Evolutionary conservation across 2,113 vertebrate genomes (phyloP).

Genomic region (Gracilinanus agilis): DNA sequence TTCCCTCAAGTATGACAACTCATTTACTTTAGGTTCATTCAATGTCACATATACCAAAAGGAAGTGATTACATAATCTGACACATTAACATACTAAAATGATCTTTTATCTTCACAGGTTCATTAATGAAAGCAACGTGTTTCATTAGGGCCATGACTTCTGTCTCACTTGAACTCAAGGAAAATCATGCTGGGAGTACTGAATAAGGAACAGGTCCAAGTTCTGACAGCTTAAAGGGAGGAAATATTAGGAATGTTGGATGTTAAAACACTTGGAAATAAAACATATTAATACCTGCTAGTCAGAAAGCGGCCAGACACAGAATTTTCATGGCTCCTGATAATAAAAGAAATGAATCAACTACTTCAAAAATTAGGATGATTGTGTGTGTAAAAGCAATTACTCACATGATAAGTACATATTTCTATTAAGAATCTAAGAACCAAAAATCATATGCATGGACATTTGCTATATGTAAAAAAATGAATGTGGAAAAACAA

Average conservation of each 20-base stretch:
- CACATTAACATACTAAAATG: not conserved
- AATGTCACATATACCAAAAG: not conserved
- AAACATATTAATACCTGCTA: not conserved
- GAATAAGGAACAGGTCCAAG: not conserved
- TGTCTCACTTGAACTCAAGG: not conserved
- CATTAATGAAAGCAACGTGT: slow-evolving; percentile 8
- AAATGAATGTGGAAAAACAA: not conserved
- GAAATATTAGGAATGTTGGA: not conserved
- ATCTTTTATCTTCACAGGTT: not conserved
- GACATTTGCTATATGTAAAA: not conserved
- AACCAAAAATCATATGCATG: not conserved
- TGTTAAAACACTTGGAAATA: not conserved
- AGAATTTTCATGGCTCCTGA: not conserved
- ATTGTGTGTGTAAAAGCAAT: not conserved
- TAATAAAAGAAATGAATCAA: not conserved
- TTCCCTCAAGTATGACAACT: not conserved
- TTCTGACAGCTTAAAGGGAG: not conserved
- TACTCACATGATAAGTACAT: not conserved
- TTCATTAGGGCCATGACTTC: not conserved
- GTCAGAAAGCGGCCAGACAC: not conserved
- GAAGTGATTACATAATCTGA: not conserved
- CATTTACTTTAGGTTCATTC: not conserved
- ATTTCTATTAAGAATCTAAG: not conserved
- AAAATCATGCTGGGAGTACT: not conserved
- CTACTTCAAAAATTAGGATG: not conserved